phyloP scores from a whole-genome alignment of 2,888 invertebrate genomes.

The Myopa tessellatipennis region DNA sequence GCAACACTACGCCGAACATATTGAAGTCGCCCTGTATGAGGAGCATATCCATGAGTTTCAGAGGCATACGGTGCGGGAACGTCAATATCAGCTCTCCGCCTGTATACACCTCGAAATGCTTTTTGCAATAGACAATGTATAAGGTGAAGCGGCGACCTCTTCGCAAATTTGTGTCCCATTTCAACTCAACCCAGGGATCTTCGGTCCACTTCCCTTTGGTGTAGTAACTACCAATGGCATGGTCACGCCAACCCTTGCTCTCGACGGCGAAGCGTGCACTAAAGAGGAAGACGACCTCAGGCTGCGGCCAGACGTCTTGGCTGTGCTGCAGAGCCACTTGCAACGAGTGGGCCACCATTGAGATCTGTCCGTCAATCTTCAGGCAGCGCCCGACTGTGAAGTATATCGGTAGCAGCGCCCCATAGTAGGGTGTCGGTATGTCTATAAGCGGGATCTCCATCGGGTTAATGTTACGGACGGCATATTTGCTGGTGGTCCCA shows the following conservation, averaged over 20 bases:
- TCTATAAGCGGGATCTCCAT: background rate
- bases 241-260: constrained; percentile 54
- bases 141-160: constrained; percentile 62
- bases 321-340: constrained; percentile 78
- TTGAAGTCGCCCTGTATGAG: constrained; percentile 78
- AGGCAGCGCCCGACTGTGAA: constrained; percentile 47
- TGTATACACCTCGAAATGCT: constrained; percentile 60
- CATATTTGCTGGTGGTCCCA: too few relatives aligned
- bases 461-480: too few relatives aligned
- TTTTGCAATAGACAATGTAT: constrained; percentile 55
- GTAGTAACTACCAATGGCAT: constrained; percentile 78
- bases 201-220: constrained; percentile 66
- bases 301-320: constrained; percentile 77
- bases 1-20: constrained; percentile 65
- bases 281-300: constrained; percentile 78
- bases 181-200: constrained; percentile 57
- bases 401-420: background rate
- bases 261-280: constrained; percentile 76
- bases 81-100: constrained; percentile 75
- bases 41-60: constrained; percentile 74
- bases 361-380: constrained; percentile 73
- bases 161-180: constrained; percentile 59
- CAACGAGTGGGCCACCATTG: constrained; percentile 79
- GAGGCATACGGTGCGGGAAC: constrained; percentile 71
- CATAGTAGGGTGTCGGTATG: constrained; percentile 2